These are phyloP conservation scores for Drosophila mojavensis DNA, from an alignment of 1,140 invertebrate genomes.

Conservation along the genomic window DNA sequence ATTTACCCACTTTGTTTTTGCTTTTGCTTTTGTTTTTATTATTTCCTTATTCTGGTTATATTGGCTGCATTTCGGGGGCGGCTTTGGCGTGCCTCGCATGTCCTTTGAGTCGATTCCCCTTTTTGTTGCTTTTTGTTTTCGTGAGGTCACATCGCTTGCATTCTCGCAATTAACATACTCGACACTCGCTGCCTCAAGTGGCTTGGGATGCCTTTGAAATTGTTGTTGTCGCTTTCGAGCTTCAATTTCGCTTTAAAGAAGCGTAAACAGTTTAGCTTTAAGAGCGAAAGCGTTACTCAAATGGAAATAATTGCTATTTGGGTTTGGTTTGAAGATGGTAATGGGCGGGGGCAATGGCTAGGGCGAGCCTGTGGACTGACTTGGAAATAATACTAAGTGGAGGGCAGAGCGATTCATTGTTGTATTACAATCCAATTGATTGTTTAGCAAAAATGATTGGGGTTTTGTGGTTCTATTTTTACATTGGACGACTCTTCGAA, in stretches of 20 bases:
- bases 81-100: constrained; percentile 17
- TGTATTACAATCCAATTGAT: constrained; percentile 4
- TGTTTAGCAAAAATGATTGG: not conserved
- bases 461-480: not conserved
- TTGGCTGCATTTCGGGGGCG: constrained; percentile 63
- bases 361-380: constrained; percentile 30
- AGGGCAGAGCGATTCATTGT: not conserved
- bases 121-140: constrained; percentile 1
- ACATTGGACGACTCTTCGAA: too few species aligned
- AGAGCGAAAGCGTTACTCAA: constrained; percentile 34
- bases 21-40: constrained; percentile 28
- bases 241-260: constrained; percentile 45
- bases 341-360: not conserved
- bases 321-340: not conserved
- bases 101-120: constrained; percentile 7
- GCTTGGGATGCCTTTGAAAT: constrained; percentile 63
- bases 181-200: constrained; percentile 60
- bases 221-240: constrained; percentile 44
- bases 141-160: constrained; percentile 65
- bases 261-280: constrained; percentile 60
- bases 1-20: constrained; percentile 62
- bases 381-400: constrained; percentile 20
- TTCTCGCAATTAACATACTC: constrained; percentile 70
- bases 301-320: constrained; percentile 47
- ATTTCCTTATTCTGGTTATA: constrained; percentile 52